A percentile compares a stretch with the other conserved stretches of the same genome.
Conservation (phyloP, 2,888 invertebrate genomes). For the Troides oblongomaculatus region DNA sequence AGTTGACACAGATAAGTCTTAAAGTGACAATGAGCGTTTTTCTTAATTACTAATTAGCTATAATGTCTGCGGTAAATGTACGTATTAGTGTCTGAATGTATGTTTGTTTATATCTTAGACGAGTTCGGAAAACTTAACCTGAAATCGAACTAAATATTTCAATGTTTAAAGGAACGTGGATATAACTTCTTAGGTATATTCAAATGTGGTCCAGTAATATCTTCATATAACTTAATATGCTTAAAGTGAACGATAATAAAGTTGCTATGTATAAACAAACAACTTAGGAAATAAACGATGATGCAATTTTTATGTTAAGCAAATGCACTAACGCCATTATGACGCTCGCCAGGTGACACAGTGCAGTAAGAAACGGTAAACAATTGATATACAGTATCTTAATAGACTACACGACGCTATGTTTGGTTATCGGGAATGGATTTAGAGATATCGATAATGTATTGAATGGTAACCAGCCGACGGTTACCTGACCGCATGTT, state of each 20-base stretch:
- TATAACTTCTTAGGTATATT: too few relatives aligned
- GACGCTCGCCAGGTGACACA: conserved; percentile 19
- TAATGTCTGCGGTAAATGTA: too few relatives aligned
- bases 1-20: background rate
- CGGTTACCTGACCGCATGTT: conserved; percentile 7
- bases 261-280: background rate
- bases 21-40: background rate
- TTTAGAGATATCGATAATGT: conserved; percentile 16
- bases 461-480: conserved; percentile 6
- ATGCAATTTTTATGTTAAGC: conserved; percentile 24
- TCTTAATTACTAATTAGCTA: background rate
- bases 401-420: conserved; percentile 6
- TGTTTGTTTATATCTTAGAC: too few relatives aligned
- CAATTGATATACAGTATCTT: conserved; percentile 20
- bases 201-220: too few relatives aligned
- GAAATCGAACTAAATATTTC: too few relatives aligned
- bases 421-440: conserved; percentile 23
- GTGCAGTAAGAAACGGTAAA: conserved; percentile 23
- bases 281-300: conserved; percentile 16
- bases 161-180: too few relatives aligned
- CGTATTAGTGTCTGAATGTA: too few relatives aligned
- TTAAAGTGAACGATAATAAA: background rate
- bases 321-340: conserved; percentile 25
- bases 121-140: too few relatives aligned
- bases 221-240: background rate